Conservation (phyloP, 2,888 invertebrate genomes). For the Venustoraphidia nigricollis region DNA sequence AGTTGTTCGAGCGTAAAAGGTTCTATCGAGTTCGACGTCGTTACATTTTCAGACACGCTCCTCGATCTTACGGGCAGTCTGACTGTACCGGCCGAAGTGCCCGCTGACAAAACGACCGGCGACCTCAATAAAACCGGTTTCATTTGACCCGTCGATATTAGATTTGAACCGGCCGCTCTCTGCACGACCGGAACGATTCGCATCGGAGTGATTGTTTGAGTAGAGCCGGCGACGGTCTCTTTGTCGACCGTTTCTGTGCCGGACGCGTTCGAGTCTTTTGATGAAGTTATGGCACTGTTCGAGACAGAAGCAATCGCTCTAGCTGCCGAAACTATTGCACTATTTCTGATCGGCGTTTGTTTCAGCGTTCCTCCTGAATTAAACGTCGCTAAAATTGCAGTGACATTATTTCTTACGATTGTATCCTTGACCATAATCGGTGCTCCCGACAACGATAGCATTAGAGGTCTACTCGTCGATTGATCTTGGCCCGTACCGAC, state of each 20-base stretch:
- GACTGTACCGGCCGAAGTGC: slow-evolving; percentile 31
- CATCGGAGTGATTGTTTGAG: slow-evolving; percentile 38
- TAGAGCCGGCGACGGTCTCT: slow-evolving; percentile 14
- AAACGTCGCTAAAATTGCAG: too few relatives aligned
- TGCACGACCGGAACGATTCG: slow-evolving; percentile 35
- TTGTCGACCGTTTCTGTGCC: slow-evolving; percentile 29
- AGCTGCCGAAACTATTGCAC: too few relatives aligned
- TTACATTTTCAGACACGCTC: slow-evolving; percentile 15
- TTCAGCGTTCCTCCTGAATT: too few relatives aligned
- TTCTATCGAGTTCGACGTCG: slow-evolving; percentile 25
- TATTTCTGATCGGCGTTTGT: too few relatives aligned
- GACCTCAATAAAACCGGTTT: slow-evolving; percentile 13
- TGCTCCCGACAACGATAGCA: slow-evolving; percentile 4
- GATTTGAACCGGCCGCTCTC: too few relatives aligned
- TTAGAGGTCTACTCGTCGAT: slow-evolving; percentile 4
- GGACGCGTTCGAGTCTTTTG: slow-evolving; percentile 15
- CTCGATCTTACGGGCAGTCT: slow-evolving; percentile 20
- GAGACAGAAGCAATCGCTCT: too few relatives aligned
- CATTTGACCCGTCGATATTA: slow-evolving; percentile 17
- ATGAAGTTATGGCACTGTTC: too few relatives aligned
- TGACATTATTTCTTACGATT: too few relatives aligned
- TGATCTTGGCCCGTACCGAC: not conserved
- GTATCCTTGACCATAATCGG: not conserved
- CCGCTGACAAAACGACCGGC: slow-evolving; percentile 30
- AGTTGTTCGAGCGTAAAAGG: slow-evolving; percentile 61